These are phyloP conservation scores for Xanthia icteritia DNA, from an alignment of 2,888 invertebrate species.

Conservation along the genomic window DNA sequence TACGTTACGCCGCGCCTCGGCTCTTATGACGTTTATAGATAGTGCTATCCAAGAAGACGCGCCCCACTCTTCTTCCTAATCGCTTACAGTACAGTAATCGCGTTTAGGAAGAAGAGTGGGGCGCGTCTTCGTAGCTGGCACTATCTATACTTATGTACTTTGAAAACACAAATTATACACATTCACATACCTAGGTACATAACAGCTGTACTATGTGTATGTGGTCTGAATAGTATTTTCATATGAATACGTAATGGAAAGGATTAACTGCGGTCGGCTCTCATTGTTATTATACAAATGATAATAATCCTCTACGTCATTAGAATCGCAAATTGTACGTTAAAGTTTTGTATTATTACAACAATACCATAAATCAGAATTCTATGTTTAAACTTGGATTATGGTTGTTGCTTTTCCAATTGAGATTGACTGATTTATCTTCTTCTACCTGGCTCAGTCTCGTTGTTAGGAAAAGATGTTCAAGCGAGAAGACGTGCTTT, in stretches of 20 bases:
- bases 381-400: not conserved
- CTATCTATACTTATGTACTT: conserved; percentile 26
- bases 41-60: no score
- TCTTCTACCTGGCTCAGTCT: conserved; percentile 8
- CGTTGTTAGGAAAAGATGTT: not conserved
- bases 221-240: conserved; percentile 20
- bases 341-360: conserved; percentile 4
- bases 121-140: no score
- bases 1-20: conserved; percentile 61
- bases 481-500: conserved; percentile 16
- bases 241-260: conserved; percentile 30
- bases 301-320: conserved; percentile 12
- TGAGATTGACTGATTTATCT: not conserved
- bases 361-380: not conserved
- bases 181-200: conserved; percentile 1
- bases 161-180: conserved; percentile 16
- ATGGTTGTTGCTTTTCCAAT: conserved; percentile 6
- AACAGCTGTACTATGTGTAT: not conserved
- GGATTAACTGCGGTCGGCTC: conserved; percentile 18
- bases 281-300: conserved; percentile 25
- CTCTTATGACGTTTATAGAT: conserved; percentile 52
- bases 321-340: conserved; percentile 2
- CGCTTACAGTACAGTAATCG: no score
- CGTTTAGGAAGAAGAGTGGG: no score
- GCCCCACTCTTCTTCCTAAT: no score